A percentile compares a stretch with the other conserved stretches of the same genome.
phyloP scores from a whole-genome alignment of 2,797 vertebrate genomes.

The Acrossocheilus fasciatus region DNA sequence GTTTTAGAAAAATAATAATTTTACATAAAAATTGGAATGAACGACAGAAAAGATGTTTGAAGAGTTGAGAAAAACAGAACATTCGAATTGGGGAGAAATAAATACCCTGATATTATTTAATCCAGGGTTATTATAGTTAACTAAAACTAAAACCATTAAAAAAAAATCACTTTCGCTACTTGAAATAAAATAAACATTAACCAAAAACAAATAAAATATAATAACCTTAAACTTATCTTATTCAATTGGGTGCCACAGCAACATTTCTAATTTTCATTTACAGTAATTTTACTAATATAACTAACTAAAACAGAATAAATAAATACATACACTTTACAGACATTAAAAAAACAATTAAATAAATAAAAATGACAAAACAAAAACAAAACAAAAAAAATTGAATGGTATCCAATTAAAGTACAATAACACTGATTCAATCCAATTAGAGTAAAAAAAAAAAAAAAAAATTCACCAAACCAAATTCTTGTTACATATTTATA shows the following conservation, averaged over 20 bases:
- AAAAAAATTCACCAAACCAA: no score
- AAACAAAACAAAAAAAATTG: not conserved
- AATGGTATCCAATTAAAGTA: not conserved
- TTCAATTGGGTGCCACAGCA: not conserved
- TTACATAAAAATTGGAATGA: not conserved
- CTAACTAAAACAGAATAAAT: not conserved
- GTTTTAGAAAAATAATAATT: not conserved
- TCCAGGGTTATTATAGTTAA: not conserved
- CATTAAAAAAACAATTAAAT: not conserved
- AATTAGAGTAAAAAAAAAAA: not conserved
- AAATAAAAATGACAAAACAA: not conserved
- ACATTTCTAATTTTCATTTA: not conserved
- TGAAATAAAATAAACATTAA: not conserved
- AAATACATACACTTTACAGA: not conserved
- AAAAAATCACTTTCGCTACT: not conserved
- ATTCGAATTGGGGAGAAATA: not conserved
- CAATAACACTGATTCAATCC: not conserved
- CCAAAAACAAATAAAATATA: not conserved
- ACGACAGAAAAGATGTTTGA: not conserved
- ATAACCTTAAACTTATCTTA: not conserved
- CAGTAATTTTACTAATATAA: not conserved
- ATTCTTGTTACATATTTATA: not conserved
- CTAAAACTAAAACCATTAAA: not conserved
- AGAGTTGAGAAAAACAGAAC: not conserved
- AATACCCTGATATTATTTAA: not conserved